A percentile compares a stretch with the other conserved stretches of the same genome.
Conservation (phyloP, 2,888 invertebrate species). For the Argyresthia goedartella region DNA sequence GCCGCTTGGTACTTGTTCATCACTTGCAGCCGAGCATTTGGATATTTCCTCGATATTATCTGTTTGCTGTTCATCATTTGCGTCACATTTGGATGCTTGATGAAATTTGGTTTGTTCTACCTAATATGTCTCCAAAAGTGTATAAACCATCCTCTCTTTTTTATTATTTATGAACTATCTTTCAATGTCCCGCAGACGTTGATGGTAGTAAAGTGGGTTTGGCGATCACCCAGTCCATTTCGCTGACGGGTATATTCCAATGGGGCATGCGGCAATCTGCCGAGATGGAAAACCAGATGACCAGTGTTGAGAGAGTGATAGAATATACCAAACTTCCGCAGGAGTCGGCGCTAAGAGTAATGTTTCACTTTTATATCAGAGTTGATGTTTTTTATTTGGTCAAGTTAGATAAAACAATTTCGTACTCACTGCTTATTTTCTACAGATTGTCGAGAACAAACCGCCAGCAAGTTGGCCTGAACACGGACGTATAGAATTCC, state of each 20-base stretch:
- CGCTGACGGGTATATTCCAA: conserved; percentile 73
- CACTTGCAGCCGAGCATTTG: conserved; percentile 74
- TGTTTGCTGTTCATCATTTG: conserved; percentile 74
- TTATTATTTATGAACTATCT: too few species aligned
- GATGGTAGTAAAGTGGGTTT: conserved; percentile 73
- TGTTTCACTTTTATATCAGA: too few species aligned
- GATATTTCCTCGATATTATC: conserved; percentile 74
- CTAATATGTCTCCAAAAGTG: too few species aligned
- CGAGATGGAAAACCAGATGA: conserved; percentile 84
- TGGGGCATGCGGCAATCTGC: conserved; percentile 93
- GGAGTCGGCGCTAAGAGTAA: conserved; percentile 30
- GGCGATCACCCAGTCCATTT: conserved; percentile 75
- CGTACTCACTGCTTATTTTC: neutral
- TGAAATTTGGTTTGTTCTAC: conserved; percentile 48
- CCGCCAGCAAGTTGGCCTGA: conserved; percentile 65
- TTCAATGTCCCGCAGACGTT: too few species aligned
- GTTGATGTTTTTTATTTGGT: neutral
- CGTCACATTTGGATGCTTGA: conserved; percentile 74
- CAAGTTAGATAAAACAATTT: neutral
- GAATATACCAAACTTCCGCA: conserved; percentile 75
- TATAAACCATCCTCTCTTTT: too few species aligned
- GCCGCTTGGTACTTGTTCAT: conserved; percentile 78
- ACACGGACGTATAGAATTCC: conserved; percentile 61
- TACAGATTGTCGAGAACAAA: conserved; percentile 32
- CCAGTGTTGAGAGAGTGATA: conserved; percentile 83